A percentile compares a stretch with the other conserved stretches of the same genome.
Conservation (phyloP, 2,888 invertebrate genomes). For the Alentia gelatinosa region DNA sequence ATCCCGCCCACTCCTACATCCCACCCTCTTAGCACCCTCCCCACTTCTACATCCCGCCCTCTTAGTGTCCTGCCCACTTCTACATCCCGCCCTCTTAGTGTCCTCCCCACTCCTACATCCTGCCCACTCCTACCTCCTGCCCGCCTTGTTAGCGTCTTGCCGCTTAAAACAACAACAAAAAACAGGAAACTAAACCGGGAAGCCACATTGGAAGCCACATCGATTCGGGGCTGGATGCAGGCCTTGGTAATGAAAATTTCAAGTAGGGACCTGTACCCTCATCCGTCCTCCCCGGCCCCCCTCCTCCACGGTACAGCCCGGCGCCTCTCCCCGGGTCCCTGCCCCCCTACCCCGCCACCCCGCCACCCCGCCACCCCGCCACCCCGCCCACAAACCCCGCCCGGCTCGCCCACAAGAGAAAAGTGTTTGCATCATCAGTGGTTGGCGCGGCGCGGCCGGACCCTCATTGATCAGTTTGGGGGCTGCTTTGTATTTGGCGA, state of each 20-base stretch:
- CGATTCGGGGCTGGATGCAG: not conserved
- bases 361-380: not conserved
- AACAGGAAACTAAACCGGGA: not conserved
- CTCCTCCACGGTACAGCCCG: too few relatives aligned
- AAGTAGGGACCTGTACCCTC: constrained; percentile 11
- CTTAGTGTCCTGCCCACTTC: too few relatives aligned
- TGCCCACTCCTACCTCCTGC: too few relatives aligned
- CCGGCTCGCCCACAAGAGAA: not conserved
- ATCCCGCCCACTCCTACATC: too few relatives aligned
- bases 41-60: too few relatives aligned
- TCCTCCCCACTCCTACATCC: too few relatives aligned
- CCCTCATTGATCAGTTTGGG: not conserved
- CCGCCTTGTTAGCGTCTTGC: too few relatives aligned
- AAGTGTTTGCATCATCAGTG: constrained; percentile 38
- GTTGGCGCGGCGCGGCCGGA: not conserved
- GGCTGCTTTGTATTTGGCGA: not conserved
- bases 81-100: too few relatives aligned
- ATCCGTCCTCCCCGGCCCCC: not conserved
- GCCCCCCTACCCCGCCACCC: too few relatives aligned
- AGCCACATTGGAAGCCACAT: constrained; percentile 15
- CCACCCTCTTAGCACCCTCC: too few relatives aligned
- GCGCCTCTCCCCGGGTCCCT: not conserved
- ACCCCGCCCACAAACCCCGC: not conserved
- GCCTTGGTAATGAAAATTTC: constrained; percentile 39
- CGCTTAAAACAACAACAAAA: too few relatives aligned